Percentiles rank a stretch among this genome's conserved stretches.
These are phyloP conservation scores for Hormaphis cornu DNA, from an alignment of 1,140 invertebrate species.

Conservation along the genomic window DNA sequence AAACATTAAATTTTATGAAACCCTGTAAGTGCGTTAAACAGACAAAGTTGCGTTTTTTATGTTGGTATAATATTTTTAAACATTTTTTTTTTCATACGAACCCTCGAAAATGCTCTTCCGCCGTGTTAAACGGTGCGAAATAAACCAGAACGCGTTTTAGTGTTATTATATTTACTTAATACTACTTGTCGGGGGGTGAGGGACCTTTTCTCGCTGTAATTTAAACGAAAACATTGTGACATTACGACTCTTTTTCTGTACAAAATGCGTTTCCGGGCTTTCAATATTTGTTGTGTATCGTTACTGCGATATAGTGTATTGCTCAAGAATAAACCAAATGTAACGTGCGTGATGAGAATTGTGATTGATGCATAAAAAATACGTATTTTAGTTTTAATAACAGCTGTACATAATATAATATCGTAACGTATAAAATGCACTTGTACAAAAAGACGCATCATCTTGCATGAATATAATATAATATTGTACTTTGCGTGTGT, in stretches of 20 bases:
- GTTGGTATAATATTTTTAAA: slow-evolving; percentile 15
- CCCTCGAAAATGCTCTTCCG: slow-evolving; percentile 26
- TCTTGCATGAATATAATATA: background rate
- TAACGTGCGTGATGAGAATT: background rate
- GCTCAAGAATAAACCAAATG: background rate
- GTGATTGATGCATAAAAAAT: no score
- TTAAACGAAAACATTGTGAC: background rate
- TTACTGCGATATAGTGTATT: background rate
- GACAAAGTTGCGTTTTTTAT: slow-evolving; percentile 22
- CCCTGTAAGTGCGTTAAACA: slow-evolving; percentile 18
- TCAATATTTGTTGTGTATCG: background rate
- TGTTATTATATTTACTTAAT: slow-evolving; percentile 28
- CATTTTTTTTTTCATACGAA: slow-evolving; percentile 5
- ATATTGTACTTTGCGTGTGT: no score
- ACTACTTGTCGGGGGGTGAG: slow-evolving; percentile 17
- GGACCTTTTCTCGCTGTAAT: background rate
- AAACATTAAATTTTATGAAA: slow-evolving; percentile 18
- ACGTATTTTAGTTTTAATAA: no score
- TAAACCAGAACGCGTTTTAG: slow-evolving; percentile 29
- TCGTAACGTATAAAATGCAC: no score
- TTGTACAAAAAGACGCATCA: no score
- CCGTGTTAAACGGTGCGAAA: slow-evolving; percentile 28
- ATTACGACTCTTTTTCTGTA: background rate
- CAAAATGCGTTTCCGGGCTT: slow-evolving; percentile 16
- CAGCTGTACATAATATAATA: no score